Evolutionary conservation across 2,888 invertebrate genomes (phyloP).

Genomic region (Sipha maydis): DNA sequence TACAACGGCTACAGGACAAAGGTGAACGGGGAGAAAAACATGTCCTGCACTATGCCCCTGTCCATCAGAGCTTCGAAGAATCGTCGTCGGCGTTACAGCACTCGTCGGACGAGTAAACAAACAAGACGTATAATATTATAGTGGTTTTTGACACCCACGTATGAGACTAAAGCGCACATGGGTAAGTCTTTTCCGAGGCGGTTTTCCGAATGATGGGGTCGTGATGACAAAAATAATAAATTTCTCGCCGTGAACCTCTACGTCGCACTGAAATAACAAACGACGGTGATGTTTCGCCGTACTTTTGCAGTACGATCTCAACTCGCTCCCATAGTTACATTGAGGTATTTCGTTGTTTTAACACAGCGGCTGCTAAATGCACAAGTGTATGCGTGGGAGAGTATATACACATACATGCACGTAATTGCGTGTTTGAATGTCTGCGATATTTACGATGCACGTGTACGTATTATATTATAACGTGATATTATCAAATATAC

Average conservation of each 20-base stretch:
- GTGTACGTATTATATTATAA: background rate
- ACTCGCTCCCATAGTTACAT: background rate
- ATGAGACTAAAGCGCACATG: background rate
- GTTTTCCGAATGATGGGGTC: background rate
- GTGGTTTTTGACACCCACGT: constrained; percentile 14
- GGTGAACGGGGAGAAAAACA: too few relatives aligned
- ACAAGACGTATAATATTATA: constrained; percentile 5
- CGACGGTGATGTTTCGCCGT: background rate
- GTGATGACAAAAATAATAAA: constrained; percentile 1
- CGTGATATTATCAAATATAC: background rate
- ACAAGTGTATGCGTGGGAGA: background rate
- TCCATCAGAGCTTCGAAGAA: too few relatives aligned
- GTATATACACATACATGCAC: too few relatives aligned
- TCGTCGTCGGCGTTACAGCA: background rate
- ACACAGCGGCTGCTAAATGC: background rate
- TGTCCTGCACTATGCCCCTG: too few relatives aligned
- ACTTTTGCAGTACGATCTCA: background rate
- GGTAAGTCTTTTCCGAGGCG: background rate
- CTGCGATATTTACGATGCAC: background rate
- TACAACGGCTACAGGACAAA: too few relatives aligned
- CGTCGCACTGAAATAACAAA: background rate
- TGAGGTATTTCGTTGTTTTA: background rate
- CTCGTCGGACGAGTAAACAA: background rate
- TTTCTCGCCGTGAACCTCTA: background rate
- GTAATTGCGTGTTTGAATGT: too few relatives aligned